Evolutionary conservation across 2,797 vertebrate species (phyloP), one percentile per base, ranked within the genome.

Genomic region (Discoglossus pictus): DNA sequence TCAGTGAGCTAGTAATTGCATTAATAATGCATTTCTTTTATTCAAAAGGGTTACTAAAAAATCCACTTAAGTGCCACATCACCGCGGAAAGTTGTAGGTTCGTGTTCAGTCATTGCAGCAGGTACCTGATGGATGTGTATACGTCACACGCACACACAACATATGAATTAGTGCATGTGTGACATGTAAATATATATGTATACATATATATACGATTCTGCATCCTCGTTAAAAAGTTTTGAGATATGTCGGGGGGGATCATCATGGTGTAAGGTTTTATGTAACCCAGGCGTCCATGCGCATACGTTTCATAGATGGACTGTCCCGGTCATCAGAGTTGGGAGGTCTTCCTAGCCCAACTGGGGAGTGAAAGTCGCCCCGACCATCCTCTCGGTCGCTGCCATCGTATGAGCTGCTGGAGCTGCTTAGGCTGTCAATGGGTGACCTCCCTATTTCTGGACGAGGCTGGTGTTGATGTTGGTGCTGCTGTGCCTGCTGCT

Each of bases 281-380:
- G 97, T 99, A 86, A 98, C 97, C 97, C 97, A 99, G 0, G 96
- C 85, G 83, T 99, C 96, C 94, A 98, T 97, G 81, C 97, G 89
- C 94, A 99, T 92, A 20, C 97, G 95, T 85, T 99, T 98, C 77
- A 97, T 93, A 1, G 96, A 94, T 0, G 97, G 95, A 72, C 94
- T 97, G 83, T 97, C 94, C 25, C 93, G 85, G 50, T 93, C 96
- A 54, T 98, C 95, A 0, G 84, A 11, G 13, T 88, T 88, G 0
- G 93, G 92, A 9, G 94, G 91, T 65, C 97, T 89, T 17, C 91
- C 93, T 76, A 98, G 88, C 71, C 93, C 92, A 0, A 94, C 81
- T 0, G 95, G 92, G 1, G 96, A 94, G 78, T 98, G 96, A 89
- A 98, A 99, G 76, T 98, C 96, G 1, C 83, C 85, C 52, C 97